Conservation (phyloP, 2,888 invertebrate species). For the Campoplex nolae region DNA sequence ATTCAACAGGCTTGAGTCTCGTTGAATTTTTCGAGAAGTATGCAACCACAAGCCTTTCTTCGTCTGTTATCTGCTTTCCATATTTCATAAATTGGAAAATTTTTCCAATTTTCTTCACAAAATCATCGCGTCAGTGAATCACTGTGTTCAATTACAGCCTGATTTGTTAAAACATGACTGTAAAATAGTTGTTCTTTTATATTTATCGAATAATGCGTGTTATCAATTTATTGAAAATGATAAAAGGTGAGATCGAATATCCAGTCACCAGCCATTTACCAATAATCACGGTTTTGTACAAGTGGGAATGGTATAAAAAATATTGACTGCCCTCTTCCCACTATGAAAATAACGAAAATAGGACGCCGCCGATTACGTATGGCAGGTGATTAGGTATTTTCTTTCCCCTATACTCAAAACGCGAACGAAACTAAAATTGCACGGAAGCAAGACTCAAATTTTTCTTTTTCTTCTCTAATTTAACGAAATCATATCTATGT, state of each 20-base stretch:
- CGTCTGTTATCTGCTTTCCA: not conserved
- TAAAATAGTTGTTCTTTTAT: too few species aligned
- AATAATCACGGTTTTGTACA: too few species aligned
- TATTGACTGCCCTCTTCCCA: too few species aligned
- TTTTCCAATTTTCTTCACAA: not conserved
- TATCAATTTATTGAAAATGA: not conserved
- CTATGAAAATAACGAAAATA: too few species aligned
- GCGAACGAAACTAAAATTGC: not conserved
- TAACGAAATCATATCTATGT: not conserved
- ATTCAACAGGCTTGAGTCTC: not conserved
- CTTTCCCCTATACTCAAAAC: not conserved
- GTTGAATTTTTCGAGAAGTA: not conserved
- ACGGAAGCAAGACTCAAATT: not conserved
- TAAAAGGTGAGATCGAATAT: not conserved
- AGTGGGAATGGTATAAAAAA: too few species aligned
- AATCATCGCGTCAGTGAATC: not conserved
- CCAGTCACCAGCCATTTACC: too few species aligned
- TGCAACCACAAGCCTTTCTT: not conserved
- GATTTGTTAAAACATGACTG: not conserved
- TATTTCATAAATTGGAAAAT: not conserved
- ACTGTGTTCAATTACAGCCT: not conserved
- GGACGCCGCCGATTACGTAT: too few species aligned
- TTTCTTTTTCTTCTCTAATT: not conserved
- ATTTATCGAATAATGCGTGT: too few species aligned
- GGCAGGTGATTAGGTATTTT: too few species aligned